Evolutionary conservation across 2,888 invertebrate species (phyloP).

Genomic region (Pseudolycoriella hygida): DNA sequence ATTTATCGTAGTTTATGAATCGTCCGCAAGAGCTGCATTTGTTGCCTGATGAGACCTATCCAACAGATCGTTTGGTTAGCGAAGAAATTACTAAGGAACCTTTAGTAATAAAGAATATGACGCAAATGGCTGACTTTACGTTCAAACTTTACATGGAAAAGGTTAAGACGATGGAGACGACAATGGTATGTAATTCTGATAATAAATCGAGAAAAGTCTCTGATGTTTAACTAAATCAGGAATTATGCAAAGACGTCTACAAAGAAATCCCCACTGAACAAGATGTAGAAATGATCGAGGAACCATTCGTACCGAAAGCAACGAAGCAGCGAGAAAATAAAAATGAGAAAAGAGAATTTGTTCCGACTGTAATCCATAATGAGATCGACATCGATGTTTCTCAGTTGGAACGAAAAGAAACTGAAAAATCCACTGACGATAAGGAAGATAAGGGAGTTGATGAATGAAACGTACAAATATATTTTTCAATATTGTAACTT

Average conservation of each 20-base stretch:
- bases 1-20: slow-evolving; percentile 46
- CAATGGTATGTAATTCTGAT: background rate
- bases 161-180: slow-evolving; percentile 25
- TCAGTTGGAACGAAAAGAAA: too few relatives aligned
- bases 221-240: background rate
- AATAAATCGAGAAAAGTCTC: too few relatives aligned
- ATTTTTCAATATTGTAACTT: too few relatives aligned
- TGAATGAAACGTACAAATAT: too few relatives aligned
- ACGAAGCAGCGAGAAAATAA: background rate
- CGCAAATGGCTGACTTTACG: slow-evolving; percentile 89
- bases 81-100: slow-evolving; percentile 29
- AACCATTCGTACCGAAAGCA: background rate
- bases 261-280: slow-evolving; percentile 2
- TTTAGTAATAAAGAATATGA: slow-evolving; percentile 62
- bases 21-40: slow-evolving; percentile 67
- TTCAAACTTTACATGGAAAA: slow-evolving; percentile 77
- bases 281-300: background rate
- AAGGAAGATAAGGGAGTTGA: too few relatives aligned
- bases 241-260: background rate
- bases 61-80: slow-evolving; percentile 41
- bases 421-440: too few relatives aligned
- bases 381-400: slow-evolving; percentile 1
- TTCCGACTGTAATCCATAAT: background rate
- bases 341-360: background rate
- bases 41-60: slow-evolving; percentile 62